Conservation (phyloP, 2,113 vertebrate genomes). For the Pipa parva region DNA sequence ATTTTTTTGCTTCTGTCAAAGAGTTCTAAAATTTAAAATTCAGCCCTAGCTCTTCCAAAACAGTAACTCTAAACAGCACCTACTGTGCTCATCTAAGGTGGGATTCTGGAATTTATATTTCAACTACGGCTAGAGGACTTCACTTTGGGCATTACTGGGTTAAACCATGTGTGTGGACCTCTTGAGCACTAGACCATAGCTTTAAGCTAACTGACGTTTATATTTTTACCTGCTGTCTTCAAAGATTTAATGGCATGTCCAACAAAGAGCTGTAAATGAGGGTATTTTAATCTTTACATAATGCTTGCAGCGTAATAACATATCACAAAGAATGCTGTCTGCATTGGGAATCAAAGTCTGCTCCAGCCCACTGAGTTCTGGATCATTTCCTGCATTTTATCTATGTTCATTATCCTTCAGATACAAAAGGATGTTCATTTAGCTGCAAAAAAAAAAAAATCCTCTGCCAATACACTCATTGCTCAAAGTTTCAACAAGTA, state of each 20-base stretch:
- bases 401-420: background rate
- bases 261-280: background rate
- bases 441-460: background rate
- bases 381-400: background rate
- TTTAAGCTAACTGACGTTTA: slow-evolving; percentile 13
- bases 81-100: no score
- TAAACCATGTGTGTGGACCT: background rate
- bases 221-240: slow-evolving; percentile 7
- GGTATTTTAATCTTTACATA: slow-evolving; percentile 3
- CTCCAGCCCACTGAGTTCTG: background rate
- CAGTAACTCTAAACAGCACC: no score
- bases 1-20: no score
- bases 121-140: no score
- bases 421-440: background rate
- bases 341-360: background rate
- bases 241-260: background rate
- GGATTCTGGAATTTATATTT: no score
- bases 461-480: no score
- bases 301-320: slow-evolving; percentile 1
- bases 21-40: no score
- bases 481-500: background rate
- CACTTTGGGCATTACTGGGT: background rate
- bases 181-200: background rate
- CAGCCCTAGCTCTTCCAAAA: no score
- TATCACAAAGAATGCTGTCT: background rate